Percentiles rank a stretch among this genome's conserved stretches.
phyloP scores from a whole-genome alignment of 2,888 invertebrate genomes.

The Thymelicus acteon region DNA sequence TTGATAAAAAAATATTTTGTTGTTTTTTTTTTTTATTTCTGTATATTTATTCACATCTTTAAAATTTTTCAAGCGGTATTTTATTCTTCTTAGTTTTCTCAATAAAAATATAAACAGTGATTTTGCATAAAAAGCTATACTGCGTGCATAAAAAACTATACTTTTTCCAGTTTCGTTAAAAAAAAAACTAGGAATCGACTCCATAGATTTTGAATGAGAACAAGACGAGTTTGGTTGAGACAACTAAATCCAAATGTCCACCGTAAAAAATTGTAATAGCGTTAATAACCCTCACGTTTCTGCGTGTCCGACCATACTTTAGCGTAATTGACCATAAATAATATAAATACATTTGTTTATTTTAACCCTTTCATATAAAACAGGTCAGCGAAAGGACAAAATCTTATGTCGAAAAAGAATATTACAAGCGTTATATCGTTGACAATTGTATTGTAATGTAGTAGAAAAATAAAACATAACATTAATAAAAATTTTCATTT shows the following conservation, averaged over 20 bases:
- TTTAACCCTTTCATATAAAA: constrained; percentile 58
- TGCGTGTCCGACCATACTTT: constrained; percentile 61
- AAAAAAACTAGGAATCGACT: constrained; percentile 30
- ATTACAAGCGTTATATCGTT: constrained; percentile 6
- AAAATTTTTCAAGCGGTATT: too few relatives aligned
- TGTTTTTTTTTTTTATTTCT: too few relatives aligned
- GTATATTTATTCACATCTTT: too few relatives aligned
- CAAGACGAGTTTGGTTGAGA: constrained; percentile 46
- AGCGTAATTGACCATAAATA: constrained; percentile 84
- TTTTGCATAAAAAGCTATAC: too few relatives aligned
- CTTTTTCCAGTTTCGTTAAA: too few relatives aligned
- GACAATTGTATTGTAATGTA: background rate
- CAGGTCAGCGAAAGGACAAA: constrained; percentile 51
- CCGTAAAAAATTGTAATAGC: constrained; percentile 59
- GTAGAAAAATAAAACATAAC: background rate
- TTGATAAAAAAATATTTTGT: constrained; percentile 29
- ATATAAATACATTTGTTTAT: constrained; percentile 75
- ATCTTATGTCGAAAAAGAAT: constrained; percentile 33
- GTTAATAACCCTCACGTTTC: constrained; percentile 62
- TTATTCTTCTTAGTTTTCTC: too few relatives aligned
- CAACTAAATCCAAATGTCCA: constrained; percentile 64
- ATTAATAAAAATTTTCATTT: too few relatives aligned
- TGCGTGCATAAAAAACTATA: too few relatives aligned
- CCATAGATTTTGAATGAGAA: constrained; percentile 39
- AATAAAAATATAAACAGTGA: too few relatives aligned